Base-by-base conservation (phyloP, 2,888 invertebrate species). In the Cotesia congregata region DNA sequence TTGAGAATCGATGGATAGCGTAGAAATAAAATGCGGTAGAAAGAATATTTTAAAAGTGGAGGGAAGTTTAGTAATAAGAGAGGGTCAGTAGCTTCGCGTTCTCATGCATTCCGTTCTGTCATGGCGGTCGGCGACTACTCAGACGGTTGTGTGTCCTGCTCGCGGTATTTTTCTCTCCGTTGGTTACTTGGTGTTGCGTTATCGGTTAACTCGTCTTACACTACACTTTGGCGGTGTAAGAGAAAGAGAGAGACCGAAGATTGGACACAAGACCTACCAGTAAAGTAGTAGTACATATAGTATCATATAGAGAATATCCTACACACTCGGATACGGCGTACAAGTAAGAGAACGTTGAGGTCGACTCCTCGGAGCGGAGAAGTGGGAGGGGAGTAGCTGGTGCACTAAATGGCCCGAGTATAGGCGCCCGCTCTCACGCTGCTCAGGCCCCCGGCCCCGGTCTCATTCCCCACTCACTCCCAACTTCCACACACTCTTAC, bases 31-130 rank as follows among this genome's bases (percentile, higher is more conserved):
- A 39, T 72, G 72, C 70, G 41, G 50, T 50, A 50, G 50, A 50
- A 67, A 41, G 68, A 74, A 82, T 77, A 79, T 67, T 77, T 60
- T 62, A 77, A 80, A 80, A 69, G 80, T 74, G 75, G 73, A 76
- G 78, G 20, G 65, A 71, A 41, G 74, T 68, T 77, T 50, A 50
- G 78, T 75, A 76, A 75, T 80, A 76, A 78, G 82, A 83, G 83
- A 85, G 86, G 87, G 87, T 86, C 88, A 86, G 87, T 88, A 87
- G 88, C 86, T 86, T 85, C 82, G 85, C 85, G 87, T 88, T 88
- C 88, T 87, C 88, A 88, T 88, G 87, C 88, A 88, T 88, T 88
- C 88, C 86, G 87, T 85, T 85, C 86, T 84, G 87, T 87, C 87
- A 88, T 86, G 88, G 86, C 87, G 85, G 86, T 83, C 84, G 61